Evolutionary conservation across 2,888 invertebrate species (phyloP), one percentile per base, ranked within the genome.

Genomic region (Orthonevra nobilis): DNA sequence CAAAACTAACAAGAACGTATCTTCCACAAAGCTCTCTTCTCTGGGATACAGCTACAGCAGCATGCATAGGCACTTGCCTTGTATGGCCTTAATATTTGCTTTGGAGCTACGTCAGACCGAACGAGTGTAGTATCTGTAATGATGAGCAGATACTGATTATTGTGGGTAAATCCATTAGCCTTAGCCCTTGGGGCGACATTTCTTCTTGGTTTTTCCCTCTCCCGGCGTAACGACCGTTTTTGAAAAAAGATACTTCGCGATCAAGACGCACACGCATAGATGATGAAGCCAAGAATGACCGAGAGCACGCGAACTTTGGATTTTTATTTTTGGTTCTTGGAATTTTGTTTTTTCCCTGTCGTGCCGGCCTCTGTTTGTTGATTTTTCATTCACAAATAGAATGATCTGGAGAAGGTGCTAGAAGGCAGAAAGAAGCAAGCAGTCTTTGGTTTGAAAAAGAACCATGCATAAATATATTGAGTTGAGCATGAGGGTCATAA

Each of bases 121-220:
- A 20, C 20, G 36, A 36, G 3, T 23, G 20, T 36, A 4, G 6
- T 1, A n/a, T n/a, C n/a, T n/a, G n/a, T n/a, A n/a, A n/a, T n/a
- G n/a, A n/a, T n/a, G 52, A n/a, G 23, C 1, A 14, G 54, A 36
- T 10, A 38, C 14, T 15, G 30, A 46, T 60, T 60, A 20, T 34
- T 46, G 46, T 46, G 42, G 64, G 52, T 36, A 66, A 66, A 54
- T 34, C 26, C 64, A 66, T 66, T 54, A 54, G 54, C 44, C 34
- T 14, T n/a, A 34, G n/a, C n/a, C n/a, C n/a, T n/a, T n/a, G n/a
- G 44, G 44, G 64, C 64, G 64, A 64, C 64, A 64, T 23, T 28
- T 54, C 12, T 23, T 34, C 44, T 20, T 15, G 3, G n/a, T 6
- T 17, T 46, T 36, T n/a, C 2, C 6, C 17, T 38, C 38, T 9